A percentile compares a stretch with the other conserved stretches of the same genome.
phyloP scores from a whole-genome alignment of 2,888 invertebrate genomes.

The Xanthorhoe spadicearia region DNA sequence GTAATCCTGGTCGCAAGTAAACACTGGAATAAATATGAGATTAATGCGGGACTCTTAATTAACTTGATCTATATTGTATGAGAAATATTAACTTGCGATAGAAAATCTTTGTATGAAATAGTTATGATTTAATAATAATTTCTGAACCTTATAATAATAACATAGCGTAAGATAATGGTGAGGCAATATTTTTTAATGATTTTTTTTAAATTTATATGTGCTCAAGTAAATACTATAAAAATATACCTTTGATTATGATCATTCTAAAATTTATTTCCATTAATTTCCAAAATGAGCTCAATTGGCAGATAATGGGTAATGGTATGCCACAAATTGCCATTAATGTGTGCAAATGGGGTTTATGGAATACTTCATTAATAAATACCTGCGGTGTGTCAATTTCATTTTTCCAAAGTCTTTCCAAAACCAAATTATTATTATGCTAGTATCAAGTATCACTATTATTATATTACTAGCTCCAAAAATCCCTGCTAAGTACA shows the following conservation, averaged over 20 bases:
- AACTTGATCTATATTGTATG: background rate
- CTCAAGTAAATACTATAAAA: too few relatives aligned
- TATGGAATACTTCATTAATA: background rate
- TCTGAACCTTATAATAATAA: too few relatives aligned
- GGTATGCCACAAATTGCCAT: background rate
- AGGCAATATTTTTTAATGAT: too few relatives aligned
- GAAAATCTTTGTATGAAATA: background rate
- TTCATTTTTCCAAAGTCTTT: too few relatives aligned
- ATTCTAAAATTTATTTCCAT: background rate
- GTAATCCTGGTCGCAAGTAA: constrained; percentile 19
- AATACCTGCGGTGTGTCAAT: background rate
- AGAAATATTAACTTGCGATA: background rate
- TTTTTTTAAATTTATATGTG: too few relatives aligned
- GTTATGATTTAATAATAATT: too few relatives aligned
- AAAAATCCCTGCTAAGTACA: background rate
- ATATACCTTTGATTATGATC: too few relatives aligned
- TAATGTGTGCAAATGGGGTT: background rate
- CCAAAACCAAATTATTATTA: too few relatives aligned
- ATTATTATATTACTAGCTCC: background rate
- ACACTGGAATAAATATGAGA: constrained; percentile 29
- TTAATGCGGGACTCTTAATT: constrained; percentile 9
- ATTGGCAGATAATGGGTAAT: background rate
- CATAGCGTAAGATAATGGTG: too few relatives aligned
- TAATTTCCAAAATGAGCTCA: background rate
- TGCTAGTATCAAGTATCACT: too few relatives aligned